These are phyloP conservation scores for Calypte anna DNA, from an alignment of 2,113 vertebrate genomes.

Conservation along the genomic window DNA sequence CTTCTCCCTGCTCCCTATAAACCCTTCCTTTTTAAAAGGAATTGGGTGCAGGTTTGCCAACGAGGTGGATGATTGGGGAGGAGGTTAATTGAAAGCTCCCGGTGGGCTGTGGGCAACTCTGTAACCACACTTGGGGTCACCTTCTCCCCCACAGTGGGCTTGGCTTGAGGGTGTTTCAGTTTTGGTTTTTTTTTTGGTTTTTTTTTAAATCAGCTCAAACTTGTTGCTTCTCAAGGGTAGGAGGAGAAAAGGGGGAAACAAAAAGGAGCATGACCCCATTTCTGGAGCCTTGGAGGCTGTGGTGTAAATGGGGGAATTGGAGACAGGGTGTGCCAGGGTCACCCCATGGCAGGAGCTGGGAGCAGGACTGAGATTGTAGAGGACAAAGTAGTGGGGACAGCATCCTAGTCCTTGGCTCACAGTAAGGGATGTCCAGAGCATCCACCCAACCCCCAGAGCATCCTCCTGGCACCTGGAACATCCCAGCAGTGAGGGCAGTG, in stretches of 20 bases:
- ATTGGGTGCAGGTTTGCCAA: neutral
- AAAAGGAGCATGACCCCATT: fast-evolving
- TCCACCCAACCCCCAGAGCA: fast-evolving
- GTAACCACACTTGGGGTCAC: fast-evolving
- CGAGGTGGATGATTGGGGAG: neutral
- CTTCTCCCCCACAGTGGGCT: fast-evolving
- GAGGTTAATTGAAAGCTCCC: neutral
- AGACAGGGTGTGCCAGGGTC: neutral
- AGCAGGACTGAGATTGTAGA: neutral
- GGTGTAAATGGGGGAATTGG: neutral
- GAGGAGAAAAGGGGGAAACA: no score
- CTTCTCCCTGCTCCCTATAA: neutral
- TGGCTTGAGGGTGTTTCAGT: no score
- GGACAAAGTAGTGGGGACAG: neutral
- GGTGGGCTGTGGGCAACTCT: fast-evolving
- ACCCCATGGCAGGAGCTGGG: neutral
- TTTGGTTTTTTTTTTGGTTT: neutral
- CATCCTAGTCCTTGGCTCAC: fast-evolving
- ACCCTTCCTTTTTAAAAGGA: neutral
- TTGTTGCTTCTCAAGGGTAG: neutral
- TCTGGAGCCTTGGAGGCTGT: neutral
- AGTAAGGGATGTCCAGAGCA: fast-evolving
- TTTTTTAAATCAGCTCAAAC: neutral
- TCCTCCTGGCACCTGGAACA: fast-evolving
- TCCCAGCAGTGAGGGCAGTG: fast-evolving